Conservation (phyloP, 2,888 invertebrate species). For the Phytoseiulus persimilis region DNA sequence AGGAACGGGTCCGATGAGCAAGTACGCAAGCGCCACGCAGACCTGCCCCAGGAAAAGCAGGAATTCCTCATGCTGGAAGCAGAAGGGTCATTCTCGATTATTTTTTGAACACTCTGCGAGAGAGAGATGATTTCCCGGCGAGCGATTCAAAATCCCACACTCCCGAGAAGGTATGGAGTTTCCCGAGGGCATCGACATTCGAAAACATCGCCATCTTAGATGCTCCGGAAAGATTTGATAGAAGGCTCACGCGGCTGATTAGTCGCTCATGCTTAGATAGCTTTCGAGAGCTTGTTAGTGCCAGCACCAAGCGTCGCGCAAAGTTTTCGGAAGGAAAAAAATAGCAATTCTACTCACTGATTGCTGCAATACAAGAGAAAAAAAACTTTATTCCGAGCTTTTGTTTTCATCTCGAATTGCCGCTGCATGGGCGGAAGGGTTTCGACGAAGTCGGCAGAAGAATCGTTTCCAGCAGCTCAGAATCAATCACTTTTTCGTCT, state of each 20-base stretch:
- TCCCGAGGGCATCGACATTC: too few species aligned
- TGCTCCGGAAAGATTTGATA: too few species aligned
- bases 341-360: not conserved
- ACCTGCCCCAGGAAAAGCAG: constrained; percentile 21
- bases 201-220: not conserved
- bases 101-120: too few species aligned
- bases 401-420: not conserved
- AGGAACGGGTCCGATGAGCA: constrained; percentile 19
- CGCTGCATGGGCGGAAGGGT: too few species aligned
- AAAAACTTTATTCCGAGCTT: not conserved
- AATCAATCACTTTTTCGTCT: too few species aligned
- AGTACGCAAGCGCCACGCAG: constrained; percentile 18
- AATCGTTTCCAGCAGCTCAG: too few species aligned
- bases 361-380: not conserved
- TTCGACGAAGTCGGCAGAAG: too few species aligned
- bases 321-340: not conserved
- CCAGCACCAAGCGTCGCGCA: not conserved
- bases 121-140: too few species aligned
- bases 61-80: constrained; percentile 23
- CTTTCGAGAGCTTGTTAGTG: not conserved
- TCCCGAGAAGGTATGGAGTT: too few species aligned
- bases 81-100: not conserved
- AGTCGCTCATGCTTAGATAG: too few species aligned
- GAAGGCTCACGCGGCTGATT: too few species aligned
- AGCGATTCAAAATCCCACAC: too few species aligned